Conservation (phyloP, 2,113 vertebrate species). For the Misgurnus mizolepis region DNA sequence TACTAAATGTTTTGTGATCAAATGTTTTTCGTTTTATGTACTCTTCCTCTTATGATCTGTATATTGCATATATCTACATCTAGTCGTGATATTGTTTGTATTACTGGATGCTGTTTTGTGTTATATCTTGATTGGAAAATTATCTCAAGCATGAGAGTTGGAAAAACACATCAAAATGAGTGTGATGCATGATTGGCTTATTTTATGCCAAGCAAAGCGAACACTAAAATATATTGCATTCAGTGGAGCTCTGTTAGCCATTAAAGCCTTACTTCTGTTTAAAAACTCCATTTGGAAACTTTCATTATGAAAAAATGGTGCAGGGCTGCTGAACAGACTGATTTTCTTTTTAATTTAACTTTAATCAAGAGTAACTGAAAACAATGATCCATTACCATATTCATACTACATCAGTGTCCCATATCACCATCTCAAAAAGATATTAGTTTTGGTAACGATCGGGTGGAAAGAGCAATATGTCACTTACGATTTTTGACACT, state of each 20-base stretch:
- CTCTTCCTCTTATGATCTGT: neutral
- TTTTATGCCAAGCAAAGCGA: constrained; percentile 3
- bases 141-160: neutral
- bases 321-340: constrained; percentile 5
- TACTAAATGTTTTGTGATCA: too few species aligned
- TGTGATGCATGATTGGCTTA: neutral
- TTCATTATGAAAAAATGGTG: constrained; percentile 55
- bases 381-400: constrained; percentile 55
- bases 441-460: constrained; percentile 17
- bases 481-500: neutral
- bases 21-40: too few species aligned
- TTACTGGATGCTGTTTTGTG: neutral
- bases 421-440: constrained; percentile 10
- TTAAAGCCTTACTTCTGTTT: constrained; percentile 39
- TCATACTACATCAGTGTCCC: constrained; percentile 49
- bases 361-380: constrained; percentile 49
- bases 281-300: constrained; percentile 43
- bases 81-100: too few species aligned
- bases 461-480: neutral
- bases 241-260: constrained; percentile 43
- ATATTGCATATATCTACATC: too few species aligned
- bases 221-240: neutral
- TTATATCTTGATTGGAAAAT: neutral
- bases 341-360: constrained; percentile 47
- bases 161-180: neutral